Base-by-base conservation (phyloP, 2,797 vertebrate species). In the Anguilla obscura region DNA sequence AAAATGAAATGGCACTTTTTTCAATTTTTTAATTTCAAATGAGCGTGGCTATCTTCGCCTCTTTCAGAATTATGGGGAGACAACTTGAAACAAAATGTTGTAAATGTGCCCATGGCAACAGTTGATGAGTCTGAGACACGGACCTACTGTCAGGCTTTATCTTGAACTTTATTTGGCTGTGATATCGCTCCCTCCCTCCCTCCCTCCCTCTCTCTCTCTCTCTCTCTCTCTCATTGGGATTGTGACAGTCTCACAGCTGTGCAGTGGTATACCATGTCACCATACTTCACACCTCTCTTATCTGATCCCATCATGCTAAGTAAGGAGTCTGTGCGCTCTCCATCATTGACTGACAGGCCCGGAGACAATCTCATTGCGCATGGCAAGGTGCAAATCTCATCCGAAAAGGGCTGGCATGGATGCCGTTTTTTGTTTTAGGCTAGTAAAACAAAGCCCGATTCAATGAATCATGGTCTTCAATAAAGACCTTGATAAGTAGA, bases 311-410 rank as follows among this genome's bases (percentile, higher is more conserved):
- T 93, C 94, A 95, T 94, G 94, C 94, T 95, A 95, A 95, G 93
- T 93, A 92, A 92, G 90, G 92, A 93, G 54, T 91, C 16, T 30
- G 16, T 0, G 24, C 5, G 0, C 52, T 24, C 24, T 92, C 87
- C 94, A 95, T 94, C 89, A 91, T 92, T 90, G 88, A 95, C 95
- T 90, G 88, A 95, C 95, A 94, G 92, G 90, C 90, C 91, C 54
- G 92, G 91, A 45, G 93, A 94, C 92, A 92, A 91, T 90, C 92
- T 86, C 84, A 14, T n/a, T 5, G 91, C 91, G 48, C 91, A 86
- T 60, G 16, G 58, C 58, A 63, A 24, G 18, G 21, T 18, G 58
- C 58, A 14, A 18, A 24, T 18, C 58, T 24, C 4, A 18, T 63
- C 18, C 14, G 16, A 24, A 63, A 24, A 63, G 58, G 21, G 58